Evolutionary conservation across 2,113 vertebrate genomes (phyloP), one percentile per base, ranked within the genome.

Genomic region (Anas platyrhynchos): DNA sequence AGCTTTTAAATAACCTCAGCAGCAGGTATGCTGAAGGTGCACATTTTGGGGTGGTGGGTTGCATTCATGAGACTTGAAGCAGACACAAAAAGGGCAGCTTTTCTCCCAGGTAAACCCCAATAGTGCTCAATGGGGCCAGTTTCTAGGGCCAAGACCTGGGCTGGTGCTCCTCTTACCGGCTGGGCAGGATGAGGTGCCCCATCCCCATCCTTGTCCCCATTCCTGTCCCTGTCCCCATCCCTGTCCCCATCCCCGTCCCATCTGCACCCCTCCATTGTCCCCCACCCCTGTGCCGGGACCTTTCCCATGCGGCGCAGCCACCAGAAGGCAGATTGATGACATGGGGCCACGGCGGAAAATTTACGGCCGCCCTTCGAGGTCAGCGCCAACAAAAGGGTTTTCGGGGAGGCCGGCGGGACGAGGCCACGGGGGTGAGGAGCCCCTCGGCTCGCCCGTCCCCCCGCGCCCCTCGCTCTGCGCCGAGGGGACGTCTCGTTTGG

Each of bases 61-160:
- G 38, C 44, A 17, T 38, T 58, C 15, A 13, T 8, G 16, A 63
- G 44, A 32, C 80, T 95, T 59, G 17, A 46, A 68, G 62, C 0
- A 6, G 7, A 6, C 43, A 78, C 43, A 58, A 41, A 46, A 61
- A 32, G 34, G 66, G n/a, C 81, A 91, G 68, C 65, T 43, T 44
- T 22, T 52, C 65, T 36, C 23, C 46, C 29, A 9, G 16, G 14
- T 17, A 41, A 32, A 13, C 29, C 13, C 54, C 25, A 13, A 29
- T 55, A 43, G 54, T 13, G 61, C 69, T 38, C 31, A 13, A 58
- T 18, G 22, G 38, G 56, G 71, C 23, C 0, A 1, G 8, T 7
- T 84, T 46, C 26, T 3, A 1, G 41, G 52, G 56, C 11, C 0
- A 1, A 34, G 16, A 38, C 20, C 2, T 0, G 54, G 27, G 17